A percentile compares a stretch with the other conserved stretches of the same genome.
Evolutionary conservation across 2,888 invertebrate species (phyloP).

Genomic region (Anthophora plumipes): DNA sequence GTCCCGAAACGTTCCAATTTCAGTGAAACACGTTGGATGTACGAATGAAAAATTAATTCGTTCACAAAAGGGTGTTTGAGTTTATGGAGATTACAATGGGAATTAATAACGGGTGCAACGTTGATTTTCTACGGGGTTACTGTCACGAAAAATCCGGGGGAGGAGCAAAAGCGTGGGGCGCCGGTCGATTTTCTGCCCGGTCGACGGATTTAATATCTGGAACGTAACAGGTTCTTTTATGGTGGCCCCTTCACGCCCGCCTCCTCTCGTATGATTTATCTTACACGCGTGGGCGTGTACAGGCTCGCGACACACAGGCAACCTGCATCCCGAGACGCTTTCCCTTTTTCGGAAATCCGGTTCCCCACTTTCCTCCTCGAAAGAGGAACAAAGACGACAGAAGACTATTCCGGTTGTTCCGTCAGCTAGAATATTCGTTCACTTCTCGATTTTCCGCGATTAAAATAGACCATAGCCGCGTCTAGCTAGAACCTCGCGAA

Average conservation of each 20-base stretch:
- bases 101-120: background rate
- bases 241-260: conserved; percentile 65
- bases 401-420: too few species aligned
- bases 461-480: conserved; percentile 23
- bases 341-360: conserved; percentile 83
- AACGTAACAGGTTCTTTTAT: conserved; percentile 79
- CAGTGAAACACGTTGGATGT: too few species aligned
- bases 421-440: background rate
- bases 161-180: background rate
- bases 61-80: background rate
- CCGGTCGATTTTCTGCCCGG: conserved; percentile 56
- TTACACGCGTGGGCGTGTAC: conserved; percentile 69
- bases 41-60: background rate
- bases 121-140: background rate
- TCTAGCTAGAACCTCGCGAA: too few species aligned
- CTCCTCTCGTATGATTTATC: conserved; percentile 74
- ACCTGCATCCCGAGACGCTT: conserved; percentile 72
- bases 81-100: background rate
- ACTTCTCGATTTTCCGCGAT: background rate
- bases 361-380: conserved; percentile 45
- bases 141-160: background rate
- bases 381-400: conserved; percentile 23
- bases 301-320: conserved; percentile 62
- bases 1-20: too few species aligned
- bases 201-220: conserved; percentile 69